Conservation (phyloP, 2,888 invertebrate species). For the Mylabris sibirica region DNA sequence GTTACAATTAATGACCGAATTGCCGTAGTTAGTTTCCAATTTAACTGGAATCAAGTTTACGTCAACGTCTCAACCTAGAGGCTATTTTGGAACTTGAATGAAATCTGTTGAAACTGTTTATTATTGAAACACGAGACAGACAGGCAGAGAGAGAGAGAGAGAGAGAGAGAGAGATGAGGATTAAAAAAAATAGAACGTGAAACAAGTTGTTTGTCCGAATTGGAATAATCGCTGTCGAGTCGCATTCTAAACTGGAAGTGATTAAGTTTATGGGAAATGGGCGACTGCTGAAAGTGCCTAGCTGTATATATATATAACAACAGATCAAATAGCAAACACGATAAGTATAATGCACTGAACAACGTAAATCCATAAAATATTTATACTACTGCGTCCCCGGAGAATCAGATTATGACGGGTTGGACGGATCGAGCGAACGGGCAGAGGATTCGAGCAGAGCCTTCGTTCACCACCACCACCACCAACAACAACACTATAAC, state of each 20-base stretch:
- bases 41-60: conserved; percentile 55
- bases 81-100: not conserved
- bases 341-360: conserved; percentile 63
- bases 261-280: conserved; percentile 32
- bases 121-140: not conserved
- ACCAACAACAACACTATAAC: conserved; percentile 3
- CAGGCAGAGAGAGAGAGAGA: no score
- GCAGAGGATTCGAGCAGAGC: conserved; percentile 1
- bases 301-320: conserved; percentile 44
- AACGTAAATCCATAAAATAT: conserved; percentile 64
- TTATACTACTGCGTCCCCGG: conserved; percentile 57
- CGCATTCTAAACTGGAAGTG: not conserved
- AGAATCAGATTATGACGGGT: conserved; percentile 61
- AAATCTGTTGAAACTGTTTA: not conserved
- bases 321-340: conserved; percentile 61
- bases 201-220: not conserved
- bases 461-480: not conserved
- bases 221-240: not conserved
- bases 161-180: no score
- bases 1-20: conserved; percentile 59
- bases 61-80: conserved; percentile 26
- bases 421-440: conserved; percentile 27
- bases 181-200: not conserved
- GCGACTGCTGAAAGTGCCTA: conserved; percentile 46
- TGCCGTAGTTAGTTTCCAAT: conserved; percentile 54